phyloP scores from a whole-genome alignment of 2,888 invertebrate species.

The Phortica magna region DNA sequence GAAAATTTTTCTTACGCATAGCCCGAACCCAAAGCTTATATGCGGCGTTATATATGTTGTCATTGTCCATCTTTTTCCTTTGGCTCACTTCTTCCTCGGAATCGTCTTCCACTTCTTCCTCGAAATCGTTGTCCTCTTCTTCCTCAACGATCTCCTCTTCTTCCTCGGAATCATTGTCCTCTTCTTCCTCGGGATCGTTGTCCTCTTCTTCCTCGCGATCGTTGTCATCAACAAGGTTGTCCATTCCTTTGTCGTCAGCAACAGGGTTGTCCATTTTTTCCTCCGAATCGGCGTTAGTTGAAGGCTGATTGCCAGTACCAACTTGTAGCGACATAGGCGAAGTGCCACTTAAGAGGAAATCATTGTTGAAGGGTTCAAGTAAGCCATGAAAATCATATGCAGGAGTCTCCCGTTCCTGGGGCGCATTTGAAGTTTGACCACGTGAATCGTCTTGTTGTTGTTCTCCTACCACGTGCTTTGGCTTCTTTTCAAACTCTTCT shows the following conservation, averaged over 20 bases:
- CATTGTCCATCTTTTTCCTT: constrained; percentile 90
- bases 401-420: constrained; percentile 47
- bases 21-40: constrained; percentile 96
- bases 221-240: too few species aligned
- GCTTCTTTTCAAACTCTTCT: constrained; percentile 85
- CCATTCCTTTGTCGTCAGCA: constrained; percentile 72
- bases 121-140: constrained; percentile 86
- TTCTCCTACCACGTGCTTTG: constrained; percentile 59
- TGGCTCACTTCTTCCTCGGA: too few species aligned
- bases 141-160: too few species aligned
- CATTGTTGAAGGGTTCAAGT: constrained; percentile 33
- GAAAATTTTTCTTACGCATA: constrained; percentile 80
- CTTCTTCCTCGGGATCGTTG: too few species aligned
- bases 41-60: constrained; percentile 89
- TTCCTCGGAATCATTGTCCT: too few species aligned
- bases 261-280: constrained; percentile 74
- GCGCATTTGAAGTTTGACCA: constrained; percentile 57
- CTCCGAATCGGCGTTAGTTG: constrained; percentile 56
- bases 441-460: constrained; percentile 55
- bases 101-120: too few species aligned
- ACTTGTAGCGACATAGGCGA: background rate
- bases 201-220: constrained; percentile 88
- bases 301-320: background rate
- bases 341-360: constrained; percentile 37
- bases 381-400: constrained; percentile 27